Evolutionary conservation across 1,140 invertebrate species (phyloP).

Genomic region (Pseudoatta argentina): DNA sequence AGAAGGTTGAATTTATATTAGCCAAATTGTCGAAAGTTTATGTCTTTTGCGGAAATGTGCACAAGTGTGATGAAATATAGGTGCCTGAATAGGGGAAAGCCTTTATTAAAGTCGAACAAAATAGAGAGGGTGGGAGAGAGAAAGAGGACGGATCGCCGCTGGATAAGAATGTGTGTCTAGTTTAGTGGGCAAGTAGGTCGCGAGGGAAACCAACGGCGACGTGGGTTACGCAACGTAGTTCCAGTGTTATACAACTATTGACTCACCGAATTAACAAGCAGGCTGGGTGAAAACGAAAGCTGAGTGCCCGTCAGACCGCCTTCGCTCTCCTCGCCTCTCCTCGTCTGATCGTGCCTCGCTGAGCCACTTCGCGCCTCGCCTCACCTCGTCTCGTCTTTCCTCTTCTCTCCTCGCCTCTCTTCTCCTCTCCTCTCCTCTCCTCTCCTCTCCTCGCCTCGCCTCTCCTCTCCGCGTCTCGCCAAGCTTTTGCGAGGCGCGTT

Average conservation of each 20-base stretch:
- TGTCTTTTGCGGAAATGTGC: neutral
- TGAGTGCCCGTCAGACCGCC: slow-evolving; percentile 70
- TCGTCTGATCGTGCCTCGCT: slow-evolving; percentile 27
- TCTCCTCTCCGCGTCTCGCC: slow-evolving; percentile 1
- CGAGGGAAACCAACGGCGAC: slow-evolving; percentile 82
- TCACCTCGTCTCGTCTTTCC: slow-evolving; percentile 31
- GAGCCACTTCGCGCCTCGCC: slow-evolving; percentile 4
- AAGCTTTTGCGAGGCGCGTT: neutral
- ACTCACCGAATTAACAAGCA: slow-evolving; percentile 87
- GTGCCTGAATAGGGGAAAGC: neutral
- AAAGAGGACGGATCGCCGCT: slow-evolving; percentile 73
- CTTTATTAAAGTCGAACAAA: neutral
- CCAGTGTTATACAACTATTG: slow-evolving; percentile 87
- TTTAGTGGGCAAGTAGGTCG: slow-evolving; percentile 88
- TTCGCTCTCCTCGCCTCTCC: slow-evolving; percentile 61
- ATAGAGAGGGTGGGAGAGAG: neutral
- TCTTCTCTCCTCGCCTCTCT: slow-evolving; percentile 41
- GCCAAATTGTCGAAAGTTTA: neutral
- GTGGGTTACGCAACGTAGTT: slow-evolving; percentile 83
- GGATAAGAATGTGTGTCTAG: slow-evolving; percentile 88
- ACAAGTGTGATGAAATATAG: neutral
- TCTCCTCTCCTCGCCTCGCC: neutral
- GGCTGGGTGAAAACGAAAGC: slow-evolving; percentile 86
- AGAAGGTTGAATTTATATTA: neutral
- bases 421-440: neutral